Base-by-base conservation (phyloP, 2,888 invertebrate genomes). In the Lasioglossum malachurum region DNA sequence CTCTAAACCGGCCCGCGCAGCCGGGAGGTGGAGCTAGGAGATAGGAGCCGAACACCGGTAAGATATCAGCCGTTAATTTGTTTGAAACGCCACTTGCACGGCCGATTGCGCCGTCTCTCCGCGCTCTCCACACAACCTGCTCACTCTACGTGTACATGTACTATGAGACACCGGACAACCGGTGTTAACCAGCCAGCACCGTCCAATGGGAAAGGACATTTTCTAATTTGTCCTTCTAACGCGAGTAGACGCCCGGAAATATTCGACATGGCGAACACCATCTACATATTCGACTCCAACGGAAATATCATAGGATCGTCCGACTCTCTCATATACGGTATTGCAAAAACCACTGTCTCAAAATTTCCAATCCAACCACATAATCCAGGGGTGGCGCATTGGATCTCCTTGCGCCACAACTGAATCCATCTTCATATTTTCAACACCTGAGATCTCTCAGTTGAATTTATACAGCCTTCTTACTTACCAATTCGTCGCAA, bases 341-440 rank as follows among this genome's bases (percentile, higher is more conserved):
- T 98, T 76, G 98, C 97, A 95, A 99, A 98, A 78, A 98, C 98
- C 86, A 98, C 97, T 82, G 98, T 97, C 92, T 98, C 98, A 87
- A 96, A 96, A 92, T 97, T 96, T 78, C 97, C 83, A 98, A 96
- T 77, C 98, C 98, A 91, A 98, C 98, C 27, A 98, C 97, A 96
- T 98, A 97, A 93, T 98, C 97, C n/a, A n/a, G n/a, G n/a, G n/a
- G n/a, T n/a, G n/a, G n/a, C n/a, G n/a, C n/a, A n/a, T n/a, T n/a
- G n/a, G n/a, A n/a, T n/a, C n/a, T n/a, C n/a, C n/a, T n/a, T n/a
- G n/a, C n/a, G n/a, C n/a, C n/a, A n/a, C n/a, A n/a, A n/a, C n/a
- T n/a, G n/a, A n/a, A n/a, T n/a, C n/a, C n/a, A n/a, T n/a, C n/a
- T n/a, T n/a, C n/a, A n/a, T n/a, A n/a, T n/a, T n/a, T n/a, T n/a